Percentiles rank a stretch among this genome's conserved stretches.
phyloP scores from a whole-genome alignment of 2,797 vertebrate species.

The Lithobates sylvaticus region DNA sequence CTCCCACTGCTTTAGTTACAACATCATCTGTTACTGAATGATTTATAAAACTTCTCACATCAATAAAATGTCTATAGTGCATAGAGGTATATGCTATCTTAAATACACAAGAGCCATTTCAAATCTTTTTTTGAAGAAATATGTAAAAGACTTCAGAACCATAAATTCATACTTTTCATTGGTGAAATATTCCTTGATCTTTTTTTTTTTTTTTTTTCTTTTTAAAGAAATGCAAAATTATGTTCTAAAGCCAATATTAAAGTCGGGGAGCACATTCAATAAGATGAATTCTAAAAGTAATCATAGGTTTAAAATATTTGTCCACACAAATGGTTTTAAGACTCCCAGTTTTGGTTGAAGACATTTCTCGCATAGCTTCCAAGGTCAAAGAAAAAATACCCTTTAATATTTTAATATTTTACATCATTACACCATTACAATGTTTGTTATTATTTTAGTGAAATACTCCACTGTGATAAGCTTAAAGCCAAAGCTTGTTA shows the following conservation, averaged over 20 bases:
- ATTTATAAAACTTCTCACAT: slow-evolving; percentile 79
- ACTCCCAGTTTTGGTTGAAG: too few relatives aligned
- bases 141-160: slow-evolving; percentile 1
- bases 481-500: too few relatives aligned
- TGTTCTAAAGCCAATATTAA: too few relatives aligned
- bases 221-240: not conserved
- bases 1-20: slow-evolving; percentile 83
- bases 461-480: too few relatives aligned
- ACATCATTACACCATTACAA: too few relatives aligned
- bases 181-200: not conserved
- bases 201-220: not conserved
- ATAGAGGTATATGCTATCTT: slow-evolving; percentile 70
- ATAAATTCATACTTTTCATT: not conserved
- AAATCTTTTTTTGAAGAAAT: slow-evolving; percentile 33
- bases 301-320: too few relatives aligned
- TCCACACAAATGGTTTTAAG: too few relatives aligned
- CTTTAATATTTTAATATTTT: too few relatives aligned
- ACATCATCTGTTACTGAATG: slow-evolving; percentile 83
- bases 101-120: slow-evolving; percentile 67
- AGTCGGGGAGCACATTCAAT: too few relatives aligned
- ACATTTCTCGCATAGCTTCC: not conserved
- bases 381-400: slow-evolving; percentile 2
- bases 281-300: too few relatives aligned
- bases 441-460: too few relatives aligned
- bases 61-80: slow-evolving; percentile 68